phyloP scores from a whole-genome alignment of 2,888 invertebrate genomes.

The Miltochrista miniata region DNA sequence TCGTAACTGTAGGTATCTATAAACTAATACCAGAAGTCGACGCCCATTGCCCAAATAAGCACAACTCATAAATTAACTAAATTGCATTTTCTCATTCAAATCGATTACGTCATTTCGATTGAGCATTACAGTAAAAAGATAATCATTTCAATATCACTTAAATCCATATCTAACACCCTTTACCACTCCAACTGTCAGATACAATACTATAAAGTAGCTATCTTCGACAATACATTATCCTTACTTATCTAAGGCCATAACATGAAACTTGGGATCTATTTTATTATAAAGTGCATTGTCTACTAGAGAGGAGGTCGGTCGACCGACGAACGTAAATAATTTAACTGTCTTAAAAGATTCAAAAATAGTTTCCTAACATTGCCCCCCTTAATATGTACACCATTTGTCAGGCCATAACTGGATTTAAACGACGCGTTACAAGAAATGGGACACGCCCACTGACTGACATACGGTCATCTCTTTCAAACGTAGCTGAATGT shows the following conservation, averaged over 20 bases:
- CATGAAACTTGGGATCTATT: conserved; percentile 77
- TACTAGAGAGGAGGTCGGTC: conserved; percentile 71
- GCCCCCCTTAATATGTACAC: conserved; percentile 83
- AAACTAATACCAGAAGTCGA: conserved; percentile 7
- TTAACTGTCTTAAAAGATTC: conserved; percentile 84
- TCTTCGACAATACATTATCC: conserved; percentile 79
- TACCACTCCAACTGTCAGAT: conserved; percentile 72
- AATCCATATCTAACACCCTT: conserved; percentile 75
- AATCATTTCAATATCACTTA: conserved; percentile 62
- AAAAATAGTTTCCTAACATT: conserved; percentile 84
- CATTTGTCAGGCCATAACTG: conserved; percentile 84
- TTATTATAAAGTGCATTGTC: conserved; percentile 84
- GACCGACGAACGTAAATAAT: conserved; percentile 80
- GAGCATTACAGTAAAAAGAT: conserved; percentile 65
- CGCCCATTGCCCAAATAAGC: conserved; percentile 22
- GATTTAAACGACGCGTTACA: conserved; percentile 80
- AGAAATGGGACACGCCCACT: conserved; percentile 68
- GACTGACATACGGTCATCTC: conserved; percentile 48
- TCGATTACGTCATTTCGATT: conserved; percentile 40
- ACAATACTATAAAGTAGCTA: conserved; percentile 78
- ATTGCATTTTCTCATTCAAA: conserved; percentile 30
- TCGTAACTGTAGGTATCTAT: too few relatives aligned
- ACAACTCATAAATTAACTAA: conserved; percentile 40
- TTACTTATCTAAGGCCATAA: conserved; percentile 79
- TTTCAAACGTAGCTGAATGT: conserved; percentile 35